Conservation (phyloP, 2,888 invertebrate species). For the Sepioteuthis lessoniana region DNA sequence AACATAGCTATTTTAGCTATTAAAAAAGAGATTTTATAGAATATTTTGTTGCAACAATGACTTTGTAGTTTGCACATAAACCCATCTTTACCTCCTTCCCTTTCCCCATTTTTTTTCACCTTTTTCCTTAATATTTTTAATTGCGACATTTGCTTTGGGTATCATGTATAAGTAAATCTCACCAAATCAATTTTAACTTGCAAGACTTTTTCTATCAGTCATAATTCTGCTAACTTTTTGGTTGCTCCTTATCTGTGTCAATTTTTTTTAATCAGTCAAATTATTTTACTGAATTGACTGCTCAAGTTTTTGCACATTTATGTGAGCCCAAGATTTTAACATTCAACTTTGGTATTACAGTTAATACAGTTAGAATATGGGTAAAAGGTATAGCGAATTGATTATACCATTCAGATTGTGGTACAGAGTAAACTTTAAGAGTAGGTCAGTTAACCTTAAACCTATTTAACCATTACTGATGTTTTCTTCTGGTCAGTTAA, state of each 20-base stretch:
- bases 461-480: neutral
- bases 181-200: neutral
- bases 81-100: neutral
- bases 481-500: neutral
- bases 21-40: neutral
- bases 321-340: neutral
- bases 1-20: neutral
- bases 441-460: neutral
- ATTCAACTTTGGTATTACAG: neutral
- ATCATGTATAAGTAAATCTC: conserved; percentile 33
- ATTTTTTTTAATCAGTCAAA: neutral
- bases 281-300: neutral
- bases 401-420: neutral
- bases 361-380: neutral
- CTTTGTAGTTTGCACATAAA: conserved; percentile 24
- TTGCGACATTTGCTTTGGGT: neutral
- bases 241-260: conserved; percentile 33
- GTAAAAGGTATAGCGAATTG: neutral
- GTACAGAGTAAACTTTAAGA: neutral
- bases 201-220: neutral
- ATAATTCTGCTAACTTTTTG: conserved; percentile 25
- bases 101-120: neutral
- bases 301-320: no score
- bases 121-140: neutral
- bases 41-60: conserved; percentile 11